Conservation (phyloP, 2,797 vertebrate species). For the Phalloptychus januarius region DNA sequence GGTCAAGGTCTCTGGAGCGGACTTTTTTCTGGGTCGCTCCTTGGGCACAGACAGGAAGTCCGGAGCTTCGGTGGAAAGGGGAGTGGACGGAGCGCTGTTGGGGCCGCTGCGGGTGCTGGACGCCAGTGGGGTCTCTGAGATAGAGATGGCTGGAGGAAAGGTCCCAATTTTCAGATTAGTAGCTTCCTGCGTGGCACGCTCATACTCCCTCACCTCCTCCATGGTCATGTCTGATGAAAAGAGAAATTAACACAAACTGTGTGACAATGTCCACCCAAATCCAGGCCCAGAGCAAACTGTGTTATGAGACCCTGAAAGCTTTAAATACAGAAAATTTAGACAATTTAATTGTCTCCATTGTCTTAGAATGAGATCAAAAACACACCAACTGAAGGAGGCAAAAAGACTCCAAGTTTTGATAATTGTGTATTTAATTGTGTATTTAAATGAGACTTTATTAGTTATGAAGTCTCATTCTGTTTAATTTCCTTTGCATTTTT, state of each 20-base stretch:
- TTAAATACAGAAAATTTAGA: background rate
- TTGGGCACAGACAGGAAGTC: slow-evolving; percentile 95
- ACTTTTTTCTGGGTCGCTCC: slow-evolving; percentile 96
- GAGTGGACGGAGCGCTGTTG: slow-evolving; percentile 95
- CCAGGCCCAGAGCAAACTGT: no score
- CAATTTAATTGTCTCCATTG: background rate
- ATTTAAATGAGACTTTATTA: no score
- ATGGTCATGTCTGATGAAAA: slow-evolving; percentile 85
- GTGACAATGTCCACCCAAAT: no score
- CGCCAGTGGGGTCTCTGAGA: slow-evolving; percentile 90
- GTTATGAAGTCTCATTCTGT: background rate
- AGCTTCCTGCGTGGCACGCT: slow-evolving; percentile 85
- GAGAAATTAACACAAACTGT: slow-evolving; percentile 1
- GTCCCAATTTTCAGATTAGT: slow-evolving; percentile 87
- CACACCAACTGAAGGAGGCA: background rate
- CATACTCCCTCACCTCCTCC: slow-evolving; percentile 87
- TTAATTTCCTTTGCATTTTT: background rate
- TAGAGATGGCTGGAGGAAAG: slow-evolving; percentile 93
- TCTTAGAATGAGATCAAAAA: background rate
- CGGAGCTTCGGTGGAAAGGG: slow-evolving; percentile 95
- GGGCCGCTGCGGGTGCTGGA: slow-evolving; percentile 87
- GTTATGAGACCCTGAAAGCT: background rate
- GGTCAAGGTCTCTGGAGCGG: slow-evolving; percentile 96
- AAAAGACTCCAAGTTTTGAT: background rate
- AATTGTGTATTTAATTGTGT: background rate